Evolutionary conservation across 2,113 vertebrate species (phyloP), one percentile per base, ranked within the genome.

Genomic region (Etheostoma cragini): DNA sequence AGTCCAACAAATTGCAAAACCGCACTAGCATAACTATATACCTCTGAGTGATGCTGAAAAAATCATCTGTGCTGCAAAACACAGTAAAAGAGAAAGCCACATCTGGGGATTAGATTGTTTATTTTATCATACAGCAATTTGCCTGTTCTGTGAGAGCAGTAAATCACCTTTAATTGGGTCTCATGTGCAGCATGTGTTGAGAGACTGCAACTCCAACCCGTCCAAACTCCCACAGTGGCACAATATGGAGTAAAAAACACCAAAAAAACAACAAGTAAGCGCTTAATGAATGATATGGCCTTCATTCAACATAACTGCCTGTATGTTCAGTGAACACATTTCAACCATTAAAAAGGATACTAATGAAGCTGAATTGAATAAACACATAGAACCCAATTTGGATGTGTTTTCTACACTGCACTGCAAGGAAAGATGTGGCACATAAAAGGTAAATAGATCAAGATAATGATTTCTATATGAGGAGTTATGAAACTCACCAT

Each of bases 101-200:
- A 78, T 82, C 61, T 83, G 67, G 66, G 69, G 61, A 85, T 89
- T 82, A 75, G 67, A 75, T 84, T 85, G 61, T 72, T 69, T 72
- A 52, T 87, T 88, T 81, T 68, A 90, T 85, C 70, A 86, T 67
- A 60, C 52, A 88, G 45, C 63, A 42, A 82, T 79, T 90, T 82
- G 52, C 69, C 53, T 67, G n/a, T 79, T 80, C 68, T 54, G 57
- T 46, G 64, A 82, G 82, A 61, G 68, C 68, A 83, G 78, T 86
- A 88, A 87, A 91, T 90, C 86, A 83, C 42, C 58, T 45, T 65
- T 90, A 83, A 82, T 81, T 83, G 82, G 38, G 42, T 85, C 80
- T 88, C 66, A 75, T 57, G 70, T 72, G 57, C 70, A 78, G 74
- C 63, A 81, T 57, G 63, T 84, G 69, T 72, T 89, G 42, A 73